These are phyloP conservation scores for human DNA, from an alignment of 2,113 vertebrate genomes.

Conservation along the genomic window DNA sequence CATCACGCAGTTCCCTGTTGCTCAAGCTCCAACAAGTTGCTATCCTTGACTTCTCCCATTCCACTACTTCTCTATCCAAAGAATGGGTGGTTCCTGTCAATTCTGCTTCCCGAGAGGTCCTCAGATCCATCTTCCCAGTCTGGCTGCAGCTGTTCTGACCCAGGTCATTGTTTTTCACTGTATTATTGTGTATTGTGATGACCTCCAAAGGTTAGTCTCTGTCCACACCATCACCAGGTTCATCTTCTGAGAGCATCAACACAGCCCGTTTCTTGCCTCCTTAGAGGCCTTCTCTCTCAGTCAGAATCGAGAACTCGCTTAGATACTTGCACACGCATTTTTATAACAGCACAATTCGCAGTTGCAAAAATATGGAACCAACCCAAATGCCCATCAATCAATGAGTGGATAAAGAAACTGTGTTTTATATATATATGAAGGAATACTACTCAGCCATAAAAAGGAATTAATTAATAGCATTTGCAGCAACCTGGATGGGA, in stretches of 20 bases:
- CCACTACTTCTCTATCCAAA: background rate
- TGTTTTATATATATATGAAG: no score
- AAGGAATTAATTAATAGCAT: no score
- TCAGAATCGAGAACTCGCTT: background rate
- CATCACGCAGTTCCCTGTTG: no score
- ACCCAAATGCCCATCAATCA: no score
- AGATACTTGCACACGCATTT: background rate
- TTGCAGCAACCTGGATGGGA: no score
- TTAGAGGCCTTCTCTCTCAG: background rate
- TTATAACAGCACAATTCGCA: no score
- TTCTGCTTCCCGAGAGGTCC: background rate
- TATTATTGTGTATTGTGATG: background rate
- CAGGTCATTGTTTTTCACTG: background rate
- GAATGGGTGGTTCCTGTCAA: background rate
- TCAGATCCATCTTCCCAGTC: background rate
- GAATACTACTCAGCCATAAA: no score
- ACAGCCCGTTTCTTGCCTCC: background rate
- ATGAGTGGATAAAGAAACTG: no score
- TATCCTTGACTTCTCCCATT: accelerated
- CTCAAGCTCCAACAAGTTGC: background rate
- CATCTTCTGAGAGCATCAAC: background rate
- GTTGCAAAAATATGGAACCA: no score
- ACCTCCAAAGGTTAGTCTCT: background rate
- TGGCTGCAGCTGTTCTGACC: background rate
- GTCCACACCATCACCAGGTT: accelerated